A percentile compares a stretch with the other conserved stretches of the same genome.
phyloP scores from a whole-genome alignment of 2,797 vertebrate species.

The Hydrocynus forskahlii region DNA sequence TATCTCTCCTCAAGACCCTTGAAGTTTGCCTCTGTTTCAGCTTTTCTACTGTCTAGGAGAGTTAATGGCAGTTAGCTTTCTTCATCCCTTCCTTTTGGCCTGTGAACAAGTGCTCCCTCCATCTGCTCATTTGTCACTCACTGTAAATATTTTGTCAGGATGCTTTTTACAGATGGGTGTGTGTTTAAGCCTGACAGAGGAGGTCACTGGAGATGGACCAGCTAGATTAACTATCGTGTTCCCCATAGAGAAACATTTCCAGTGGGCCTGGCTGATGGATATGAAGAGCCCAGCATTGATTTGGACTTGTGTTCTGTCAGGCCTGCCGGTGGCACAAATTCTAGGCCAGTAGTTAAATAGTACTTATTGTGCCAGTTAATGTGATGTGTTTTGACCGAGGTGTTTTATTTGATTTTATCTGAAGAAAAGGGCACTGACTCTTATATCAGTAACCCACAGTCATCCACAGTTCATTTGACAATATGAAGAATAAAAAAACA shows the following conservation, averaged over 20 bases:
- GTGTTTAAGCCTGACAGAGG: conserved; percentile 58
- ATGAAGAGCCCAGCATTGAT: conserved; percentile 38
- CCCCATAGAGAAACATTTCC: conserved; percentile 43
- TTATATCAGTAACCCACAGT: no score
- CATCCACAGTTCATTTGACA: no score
- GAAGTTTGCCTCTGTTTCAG: conserved; percentile 21
- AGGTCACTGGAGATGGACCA: conserved; percentile 59
- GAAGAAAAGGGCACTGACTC: not conserved
- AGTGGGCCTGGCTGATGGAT: conserved; percentile 50
- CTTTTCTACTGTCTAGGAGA: conserved; percentile 28
- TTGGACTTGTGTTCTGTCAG: conserved; percentile 29
- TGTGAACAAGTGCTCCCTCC: conserved; percentile 31
- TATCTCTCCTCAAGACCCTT: not conserved
- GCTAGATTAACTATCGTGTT: conserved; percentile 50
- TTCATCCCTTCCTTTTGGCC: conserved; percentile 35
- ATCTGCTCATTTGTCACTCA: conserved; percentile 52
- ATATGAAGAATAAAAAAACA: no score
- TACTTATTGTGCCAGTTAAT: conserved; percentile 8
- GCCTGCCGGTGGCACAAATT: conserved; percentile 7
- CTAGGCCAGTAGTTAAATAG: not conserved
- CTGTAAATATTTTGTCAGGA: conserved; percentile 68
- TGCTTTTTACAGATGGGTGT: conserved; percentile 61
- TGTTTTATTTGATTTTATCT: not conserved
- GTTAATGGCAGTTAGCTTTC: conserved; percentile 49
- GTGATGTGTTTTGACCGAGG: not conserved